These are phyloP conservation scores for Asbolus verrucosus DNA, from an alignment of 1,140 invertebrate genomes.

Conservation along the genomic window DNA sequence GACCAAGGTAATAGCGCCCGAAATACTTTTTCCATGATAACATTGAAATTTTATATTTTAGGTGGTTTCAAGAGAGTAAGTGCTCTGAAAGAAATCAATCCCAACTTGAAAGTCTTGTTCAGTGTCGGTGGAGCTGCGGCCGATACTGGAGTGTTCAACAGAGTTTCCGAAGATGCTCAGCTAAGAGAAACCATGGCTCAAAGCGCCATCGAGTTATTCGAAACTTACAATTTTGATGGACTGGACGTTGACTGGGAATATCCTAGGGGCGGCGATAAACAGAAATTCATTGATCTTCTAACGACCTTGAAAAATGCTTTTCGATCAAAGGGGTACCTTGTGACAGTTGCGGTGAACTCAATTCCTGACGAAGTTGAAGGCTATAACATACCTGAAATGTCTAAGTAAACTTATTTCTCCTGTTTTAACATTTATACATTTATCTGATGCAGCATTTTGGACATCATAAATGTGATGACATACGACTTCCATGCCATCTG, in stretches of 20 bases:
- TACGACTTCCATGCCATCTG: conserved; percentile 84
- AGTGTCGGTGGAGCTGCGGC: conserved; percentile 88
- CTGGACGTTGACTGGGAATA: conserved; percentile 88
- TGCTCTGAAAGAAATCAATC: conserved; percentile 73
- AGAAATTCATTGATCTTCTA: conserved; percentile 63
- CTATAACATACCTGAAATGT: conserved; percentile 91
- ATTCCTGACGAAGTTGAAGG: conserved; percentile 56
- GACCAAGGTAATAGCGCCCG: conserved; percentile 69
- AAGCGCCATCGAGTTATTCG: conserved; percentile 71
- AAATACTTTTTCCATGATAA: conserved; percentile 41
- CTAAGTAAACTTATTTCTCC: conserved; percentile 86
- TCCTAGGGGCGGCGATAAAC: conserved; percentile 69
- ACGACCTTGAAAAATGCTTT: conserved; percentile 70
- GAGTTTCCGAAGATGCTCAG: conserved; percentile 74
- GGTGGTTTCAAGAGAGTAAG: conserved; percentile 65
- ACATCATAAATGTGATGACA: conserved; percentile 76
- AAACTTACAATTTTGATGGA: conserved; percentile 79
- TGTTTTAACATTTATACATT: conserved; percentile 10
- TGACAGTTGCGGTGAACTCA: conserved; percentile 55
- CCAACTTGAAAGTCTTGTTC: conserved; percentile 75
- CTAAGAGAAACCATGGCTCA: conserved; percentile 59
- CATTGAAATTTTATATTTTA: conserved; percentile 13
- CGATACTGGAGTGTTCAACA: conserved; percentile 68
- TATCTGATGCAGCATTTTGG: conserved; percentile 65
- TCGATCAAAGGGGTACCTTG: conserved; percentile 60